These are phyloP conservation scores for Apolygus lucorum DNA, from an alignment of 1,140 invertebrate genomes.

Conservation along the genomic window DNA sequence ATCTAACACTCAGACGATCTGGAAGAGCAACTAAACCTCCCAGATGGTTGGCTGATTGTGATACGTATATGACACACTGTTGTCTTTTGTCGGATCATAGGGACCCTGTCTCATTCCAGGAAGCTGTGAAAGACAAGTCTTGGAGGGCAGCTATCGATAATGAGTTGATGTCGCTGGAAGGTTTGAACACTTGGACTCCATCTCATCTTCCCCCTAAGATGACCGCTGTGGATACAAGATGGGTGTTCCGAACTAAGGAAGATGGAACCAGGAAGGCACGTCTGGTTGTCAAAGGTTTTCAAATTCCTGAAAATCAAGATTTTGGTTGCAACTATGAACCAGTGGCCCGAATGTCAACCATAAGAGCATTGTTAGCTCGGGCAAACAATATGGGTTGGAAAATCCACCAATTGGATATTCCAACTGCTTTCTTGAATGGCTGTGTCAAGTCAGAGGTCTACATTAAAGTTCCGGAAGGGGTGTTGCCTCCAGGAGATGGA, in stretches of 20 bases:
- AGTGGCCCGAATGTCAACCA: slow-evolving; percentile 25
- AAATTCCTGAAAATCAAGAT: slow-evolving; percentile 18
- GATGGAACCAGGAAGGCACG: slow-evolving; percentile 33
- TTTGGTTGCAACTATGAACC: slow-evolving; percentile 32
- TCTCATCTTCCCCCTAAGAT: slow-evolving; percentile 6
- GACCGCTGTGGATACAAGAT: slow-evolving; percentile 25
- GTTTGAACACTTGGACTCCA: slow-evolving; percentile 25
- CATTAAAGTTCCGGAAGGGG: slow-evolving; percentile 27
- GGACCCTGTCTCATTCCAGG: slow-evolving; percentile 19
- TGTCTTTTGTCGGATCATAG: too few species aligned
- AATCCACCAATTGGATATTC: slow-evolving; percentile 28
- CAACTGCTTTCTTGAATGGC: slow-evolving; percentile 30
- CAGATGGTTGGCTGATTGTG: too few species aligned
- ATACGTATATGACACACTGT: too few species aligned
- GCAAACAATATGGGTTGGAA: slow-evolving; percentile 28
- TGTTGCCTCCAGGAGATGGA: neutral
- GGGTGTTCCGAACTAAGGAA: slow-evolving; percentile 34
- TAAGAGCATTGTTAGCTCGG: slow-evolving; percentile 14
- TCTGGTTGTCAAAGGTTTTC: slow-evolving; percentile 34
- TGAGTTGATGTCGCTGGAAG: slow-evolving; percentile 30
- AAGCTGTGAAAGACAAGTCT: slow-evolving; percentile 33
- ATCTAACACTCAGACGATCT: too few species aligned
- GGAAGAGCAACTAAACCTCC: too few species aligned
- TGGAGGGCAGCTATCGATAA: slow-evolving; percentile 28
- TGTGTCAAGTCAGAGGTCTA: slow-evolving; percentile 25